Conservation (phyloP, 2,113 vertebrate species). For the Piprites chloris region DNA sequence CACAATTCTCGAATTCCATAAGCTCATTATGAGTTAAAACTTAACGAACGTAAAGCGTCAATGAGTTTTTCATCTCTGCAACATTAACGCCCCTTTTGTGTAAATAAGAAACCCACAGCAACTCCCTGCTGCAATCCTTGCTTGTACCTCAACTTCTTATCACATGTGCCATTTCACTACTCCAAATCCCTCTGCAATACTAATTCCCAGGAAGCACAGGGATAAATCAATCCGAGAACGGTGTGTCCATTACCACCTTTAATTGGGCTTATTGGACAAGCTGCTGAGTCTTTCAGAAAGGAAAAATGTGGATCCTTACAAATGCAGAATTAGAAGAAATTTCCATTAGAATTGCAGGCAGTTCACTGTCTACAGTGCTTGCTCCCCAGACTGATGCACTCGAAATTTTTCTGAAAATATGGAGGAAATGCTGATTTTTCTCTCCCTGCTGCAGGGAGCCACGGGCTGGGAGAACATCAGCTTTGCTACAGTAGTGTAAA, state of each 20-base stretch:
- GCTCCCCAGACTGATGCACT: neutral
- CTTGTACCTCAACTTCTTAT: neutral
- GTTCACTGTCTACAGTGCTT: neutral
- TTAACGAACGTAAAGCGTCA: neutral
- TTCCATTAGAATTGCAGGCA: neutral
- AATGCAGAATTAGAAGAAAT: neutral
- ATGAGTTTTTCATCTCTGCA: neutral
- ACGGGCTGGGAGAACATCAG: neutral
- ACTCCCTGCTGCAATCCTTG: neutral
- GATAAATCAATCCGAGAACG: neutral
- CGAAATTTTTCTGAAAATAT: neutral
- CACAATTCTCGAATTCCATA: rapidly evolving
- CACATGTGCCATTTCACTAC: neutral
- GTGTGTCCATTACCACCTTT: neutral
- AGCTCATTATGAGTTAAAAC: rapidly evolving
- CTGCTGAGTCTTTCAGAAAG: neutral
- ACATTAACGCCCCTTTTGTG: neutral
- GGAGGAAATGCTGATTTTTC: neutral
- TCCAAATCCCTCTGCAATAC: neutral
- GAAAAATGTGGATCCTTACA: neutral
- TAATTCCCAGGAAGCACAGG: neutral
- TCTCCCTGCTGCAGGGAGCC: neutral
- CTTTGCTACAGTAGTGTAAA: neutral
- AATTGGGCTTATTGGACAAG: neutral
- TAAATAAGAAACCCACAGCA: neutral